Evolutionary conservation across 2,113 vertebrate species (phyloP).

Genomic region (Steatornis caripensis): DNA sequence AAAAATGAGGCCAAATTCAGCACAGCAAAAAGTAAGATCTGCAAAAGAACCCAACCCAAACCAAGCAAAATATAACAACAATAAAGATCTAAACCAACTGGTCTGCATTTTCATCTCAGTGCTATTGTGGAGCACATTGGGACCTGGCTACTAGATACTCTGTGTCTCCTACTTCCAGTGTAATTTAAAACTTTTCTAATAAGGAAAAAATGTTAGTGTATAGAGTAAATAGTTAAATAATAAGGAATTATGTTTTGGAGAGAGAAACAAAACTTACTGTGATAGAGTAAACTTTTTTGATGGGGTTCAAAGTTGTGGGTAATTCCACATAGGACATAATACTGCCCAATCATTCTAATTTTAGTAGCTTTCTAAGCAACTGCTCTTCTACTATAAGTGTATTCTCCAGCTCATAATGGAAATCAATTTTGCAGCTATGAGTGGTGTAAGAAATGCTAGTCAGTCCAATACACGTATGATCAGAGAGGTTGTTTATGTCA

Average conservation of each 20-base stretch:
- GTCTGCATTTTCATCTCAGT: neutral
- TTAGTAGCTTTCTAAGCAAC: neutral
- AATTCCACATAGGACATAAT: neutral
- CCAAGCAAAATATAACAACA: neutral
- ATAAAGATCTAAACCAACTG: neutral
- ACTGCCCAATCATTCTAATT: neutral
- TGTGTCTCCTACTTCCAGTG: neutral
- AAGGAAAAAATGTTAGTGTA: neutral
- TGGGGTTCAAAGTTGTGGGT: neutral
- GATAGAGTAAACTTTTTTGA: neutral
- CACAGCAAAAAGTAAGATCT: neutral
- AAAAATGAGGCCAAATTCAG: neutral
- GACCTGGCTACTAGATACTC: neutral
- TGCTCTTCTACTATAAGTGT: neutral
- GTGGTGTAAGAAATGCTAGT: neutral
- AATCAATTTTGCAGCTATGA: neutral
- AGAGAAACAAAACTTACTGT: neutral
- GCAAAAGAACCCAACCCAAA: neutral
- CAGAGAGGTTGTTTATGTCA: neutral
- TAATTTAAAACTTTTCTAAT: neutral
- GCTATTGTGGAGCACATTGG: neutral
- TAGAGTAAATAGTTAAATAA: neutral
- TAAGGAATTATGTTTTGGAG: neutral
- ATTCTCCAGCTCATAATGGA: neutral
- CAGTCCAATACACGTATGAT: neutral